Percentiles rank a stretch among this genome's conserved stretches.
These are phyloP conservation scores for Anthopleura sola DNA, from an alignment of 64 coral and sea anemone genomes.

Conservation along the genomic window DNA sequence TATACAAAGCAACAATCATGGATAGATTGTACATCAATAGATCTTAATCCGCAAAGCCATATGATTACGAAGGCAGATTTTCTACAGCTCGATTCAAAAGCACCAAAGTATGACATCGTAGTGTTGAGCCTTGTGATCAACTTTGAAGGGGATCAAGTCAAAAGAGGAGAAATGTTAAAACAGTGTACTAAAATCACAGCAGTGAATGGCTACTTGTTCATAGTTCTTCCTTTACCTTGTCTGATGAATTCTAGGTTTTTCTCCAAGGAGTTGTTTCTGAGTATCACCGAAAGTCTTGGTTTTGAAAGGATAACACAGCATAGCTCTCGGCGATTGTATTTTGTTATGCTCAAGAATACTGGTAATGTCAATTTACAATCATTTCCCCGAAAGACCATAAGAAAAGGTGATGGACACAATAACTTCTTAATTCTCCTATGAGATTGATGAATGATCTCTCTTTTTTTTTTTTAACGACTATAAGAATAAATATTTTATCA, in stretches of 20 bases:
- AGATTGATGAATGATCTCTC: background rate
- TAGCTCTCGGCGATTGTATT: constrained; percentile 29
- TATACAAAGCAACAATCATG: constrained; percentile 31
- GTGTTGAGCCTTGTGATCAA: constrained; percentile 48
- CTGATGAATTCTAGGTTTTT: constrained; percentile 48
- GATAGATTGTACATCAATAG: constrained; percentile 60
- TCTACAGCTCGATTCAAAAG: background rate
- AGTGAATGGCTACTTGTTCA: constrained; percentile 22
- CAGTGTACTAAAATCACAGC: constrained; percentile 23
- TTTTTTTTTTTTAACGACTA: background rate
- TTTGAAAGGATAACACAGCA: constrained; percentile 17
- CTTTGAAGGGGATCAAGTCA: constrained; percentile 38
- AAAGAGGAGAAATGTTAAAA: constrained; percentile 44
- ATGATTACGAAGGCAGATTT: constrained; percentile 43
- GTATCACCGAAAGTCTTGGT: constrained; percentile 46
- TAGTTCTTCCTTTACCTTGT: constrained; percentile 50
- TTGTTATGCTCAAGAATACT: constrained; percentile 48
- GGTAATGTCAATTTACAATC: background rate
- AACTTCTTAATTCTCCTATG: constrained; percentile 52
- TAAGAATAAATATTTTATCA: too few relatives aligned
- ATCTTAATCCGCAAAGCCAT: constrained; percentile 49
- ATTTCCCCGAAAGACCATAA: constrained; percentile 34
- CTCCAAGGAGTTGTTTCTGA: constrained; percentile 25
- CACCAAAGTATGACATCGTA: constrained; percentile 32
- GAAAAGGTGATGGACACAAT: constrained; percentile 47